A percentile compares a stretch with the other conserved stretches of the same genome.
These are phyloP conservation scores for Leptosomus discolor DNA, from an alignment of 2,113 vertebrate genomes.

Conservation along the genomic window DNA sequence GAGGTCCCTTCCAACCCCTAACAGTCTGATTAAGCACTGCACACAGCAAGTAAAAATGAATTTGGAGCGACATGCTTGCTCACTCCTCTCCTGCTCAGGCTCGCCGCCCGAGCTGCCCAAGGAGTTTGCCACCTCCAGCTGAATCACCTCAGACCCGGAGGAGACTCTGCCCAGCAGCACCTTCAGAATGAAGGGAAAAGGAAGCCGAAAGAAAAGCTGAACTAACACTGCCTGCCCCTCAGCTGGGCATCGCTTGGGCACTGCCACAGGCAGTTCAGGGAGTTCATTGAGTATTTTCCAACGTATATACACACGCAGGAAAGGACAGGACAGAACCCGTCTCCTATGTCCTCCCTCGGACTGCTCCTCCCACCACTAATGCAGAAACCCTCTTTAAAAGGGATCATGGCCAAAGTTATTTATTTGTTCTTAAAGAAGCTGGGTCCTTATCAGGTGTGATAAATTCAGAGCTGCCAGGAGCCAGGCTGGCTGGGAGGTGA, in stretches of 20 bases:
- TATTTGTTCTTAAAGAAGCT: background rate
- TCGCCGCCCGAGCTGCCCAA: fast-evolving
- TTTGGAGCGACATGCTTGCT: background rate
- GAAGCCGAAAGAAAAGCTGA: background rate
- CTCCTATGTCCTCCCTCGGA: background rate
- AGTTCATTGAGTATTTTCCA: background rate
- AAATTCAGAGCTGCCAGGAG: background rate
- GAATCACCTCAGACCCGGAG: background rate
- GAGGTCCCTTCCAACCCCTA: too few species aligned
- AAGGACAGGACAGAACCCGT: background rate
- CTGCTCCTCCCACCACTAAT: background rate
- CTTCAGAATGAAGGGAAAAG: background rate
- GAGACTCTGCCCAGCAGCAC: background rate
- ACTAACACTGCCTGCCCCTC: too few species aligned
- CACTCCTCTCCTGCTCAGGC: background rate
- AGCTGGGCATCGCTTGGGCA: background rate
- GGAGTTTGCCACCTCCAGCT: too few species aligned
- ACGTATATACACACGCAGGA: fast-evolving
- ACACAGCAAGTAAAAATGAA: background rate
- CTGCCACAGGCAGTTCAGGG: background rate
- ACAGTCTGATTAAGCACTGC: background rate
- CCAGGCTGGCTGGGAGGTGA: background rate
- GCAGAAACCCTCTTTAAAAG: background rate
- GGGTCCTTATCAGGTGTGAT: background rate
- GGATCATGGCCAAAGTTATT: background rate